A percentile compares a stretch with the other conserved stretches of the same genome.
Evolutionary conservation across 2,888 invertebrate species (phyloP).

Genomic region (Diplolepis rosae): DNA sequence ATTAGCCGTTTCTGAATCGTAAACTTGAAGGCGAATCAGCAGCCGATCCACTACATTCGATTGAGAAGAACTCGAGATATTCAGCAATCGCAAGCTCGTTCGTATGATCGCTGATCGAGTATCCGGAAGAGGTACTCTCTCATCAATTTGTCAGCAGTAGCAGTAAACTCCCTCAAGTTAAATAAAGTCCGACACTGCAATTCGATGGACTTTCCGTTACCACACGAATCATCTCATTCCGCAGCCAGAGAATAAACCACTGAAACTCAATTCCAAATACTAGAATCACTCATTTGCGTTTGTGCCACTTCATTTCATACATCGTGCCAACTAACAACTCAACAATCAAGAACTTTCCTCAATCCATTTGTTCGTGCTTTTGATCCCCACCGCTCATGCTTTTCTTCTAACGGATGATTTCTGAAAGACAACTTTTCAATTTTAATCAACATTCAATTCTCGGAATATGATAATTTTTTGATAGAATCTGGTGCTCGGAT

Average conservation of each 20-base stretch:
- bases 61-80: conserved; percentile 25
- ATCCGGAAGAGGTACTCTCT: conserved; percentile 47
- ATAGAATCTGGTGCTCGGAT: not conserved
- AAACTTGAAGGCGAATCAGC: conserved; percentile 18
- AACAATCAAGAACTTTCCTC: conserved; percentile 11
- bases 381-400: not conserved
- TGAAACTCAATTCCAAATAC: conserved; percentile 11
- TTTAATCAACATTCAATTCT: not conserved
- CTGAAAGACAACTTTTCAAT: not conserved
- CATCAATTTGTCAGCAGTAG: conserved; percentile 53
- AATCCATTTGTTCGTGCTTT: conserved; percentile 7
- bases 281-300: conserved; percentile 11
- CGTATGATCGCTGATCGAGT: conserved; percentile 29
- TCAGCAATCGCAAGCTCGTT: conserved; percentile 6
- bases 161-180: conserved; percentile 47
- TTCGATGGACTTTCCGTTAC: conserved; percentile 41
- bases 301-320: conserved; percentile 18
- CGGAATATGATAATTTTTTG: not conserved
- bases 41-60: conserved; percentile 1
- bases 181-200: conserved; percentile 42
- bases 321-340: conserved; percentile 17
- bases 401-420: not conserved
- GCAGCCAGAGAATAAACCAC: not conserved
- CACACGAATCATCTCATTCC: conserved; percentile 30
- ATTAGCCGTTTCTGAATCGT: conserved; percentile 3